Conservation (phyloP, 2,888 invertebrate genomes). For the Heliconius cydno region DNA sequence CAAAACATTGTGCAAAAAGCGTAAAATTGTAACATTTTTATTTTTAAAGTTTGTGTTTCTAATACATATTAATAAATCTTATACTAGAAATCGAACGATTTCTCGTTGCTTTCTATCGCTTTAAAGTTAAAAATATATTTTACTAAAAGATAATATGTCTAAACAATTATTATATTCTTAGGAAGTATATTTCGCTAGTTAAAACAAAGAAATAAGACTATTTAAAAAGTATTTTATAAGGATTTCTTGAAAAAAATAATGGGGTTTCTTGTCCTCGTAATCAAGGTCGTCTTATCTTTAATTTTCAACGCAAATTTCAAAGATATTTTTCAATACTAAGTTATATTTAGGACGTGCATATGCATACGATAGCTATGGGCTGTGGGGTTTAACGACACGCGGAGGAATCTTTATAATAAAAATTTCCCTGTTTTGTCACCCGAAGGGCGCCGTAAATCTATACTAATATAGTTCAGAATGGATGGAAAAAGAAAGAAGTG, state of each 20-base stretch:
- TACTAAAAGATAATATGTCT: too few relatives aligned
- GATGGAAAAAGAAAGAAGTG: background rate
- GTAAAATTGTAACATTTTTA: conserved; percentile 40
- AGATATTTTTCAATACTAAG: background rate
- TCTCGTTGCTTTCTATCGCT: background rate
- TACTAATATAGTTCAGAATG: background rate
- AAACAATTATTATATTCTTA: too few relatives aligned
- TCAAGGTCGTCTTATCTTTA: too few relatives aligned
- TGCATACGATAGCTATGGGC: background rate
- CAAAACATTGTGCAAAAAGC: conserved; percentile 43
- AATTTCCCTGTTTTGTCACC: background rate
- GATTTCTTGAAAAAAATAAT: too few relatives aligned
- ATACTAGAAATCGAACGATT: conserved; percentile 14
- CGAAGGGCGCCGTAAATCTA: background rate
- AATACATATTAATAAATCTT: conserved; percentile 20
- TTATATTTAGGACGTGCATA: background rate
- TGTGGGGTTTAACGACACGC: background rate
- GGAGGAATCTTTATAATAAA: background rate
- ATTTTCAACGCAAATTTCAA: background rate
- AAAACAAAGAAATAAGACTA: too few relatives aligned
- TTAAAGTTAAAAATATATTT: background rate
- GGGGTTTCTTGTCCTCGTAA: too few relatives aligned
- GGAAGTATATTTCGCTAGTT: too few relatives aligned
- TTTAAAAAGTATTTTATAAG: too few relatives aligned
- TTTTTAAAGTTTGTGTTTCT: conserved; percentile 34